These are phyloP conservation scores for Chondrosia reniformis DNA, from an alignment of 37 sponge, comb jelly and placozoan species.

Conservation along the genomic window DNA sequence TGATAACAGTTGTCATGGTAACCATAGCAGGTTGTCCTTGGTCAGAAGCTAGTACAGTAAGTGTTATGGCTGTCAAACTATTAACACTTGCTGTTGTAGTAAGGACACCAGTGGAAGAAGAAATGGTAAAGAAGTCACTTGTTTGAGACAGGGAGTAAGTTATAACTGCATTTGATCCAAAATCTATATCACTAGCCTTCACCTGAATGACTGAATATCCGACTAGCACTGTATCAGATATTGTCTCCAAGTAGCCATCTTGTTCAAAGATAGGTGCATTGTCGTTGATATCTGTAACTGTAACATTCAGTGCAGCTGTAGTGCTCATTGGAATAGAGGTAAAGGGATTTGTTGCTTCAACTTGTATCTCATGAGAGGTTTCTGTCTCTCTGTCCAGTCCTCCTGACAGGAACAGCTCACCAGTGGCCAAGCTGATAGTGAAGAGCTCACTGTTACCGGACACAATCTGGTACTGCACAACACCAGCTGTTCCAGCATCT, in stretches of 20 bases:
- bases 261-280: slow-evolving; percentile 28
- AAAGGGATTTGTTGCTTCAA: slow-evolving; percentile 22
- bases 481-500: slow-evolving; percentile 10
- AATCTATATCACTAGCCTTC: slow-evolving; percentile 49
- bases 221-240: slow-evolving; percentile 18
- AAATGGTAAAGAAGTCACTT: slow-evolving; percentile 10
- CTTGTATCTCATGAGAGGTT: slow-evolving; percentile 15
- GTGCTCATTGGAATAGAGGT: background rate
- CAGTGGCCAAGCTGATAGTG: slow-evolving; percentile 19
- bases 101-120: slow-evolving; percentile 24
- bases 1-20: background rate
- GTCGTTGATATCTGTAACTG: slow-evolving; percentile 45
- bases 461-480: background rate
- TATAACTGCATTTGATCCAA: slow-evolving; percentile 18
- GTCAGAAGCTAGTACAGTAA: slow-evolving; percentile 1
- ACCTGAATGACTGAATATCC: slow-evolving; percentile 25
- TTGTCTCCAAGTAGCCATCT: background rate
- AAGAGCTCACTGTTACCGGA: slow-evolving; percentile 2
- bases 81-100: background rate
- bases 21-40: background rate
- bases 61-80: background rate
- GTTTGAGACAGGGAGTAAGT: slow-evolving; percentile 9
- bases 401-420: slow-evolving; percentile 22
- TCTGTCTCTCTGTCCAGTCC: slow-evolving; percentile 30
- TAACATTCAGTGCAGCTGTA: slow-evolving; percentile 22